These are phyloP conservation scores for Gallinago undulata DNA, from an alignment of 2,113 vertebrate genomes.

Conservation along the genomic window DNA sequence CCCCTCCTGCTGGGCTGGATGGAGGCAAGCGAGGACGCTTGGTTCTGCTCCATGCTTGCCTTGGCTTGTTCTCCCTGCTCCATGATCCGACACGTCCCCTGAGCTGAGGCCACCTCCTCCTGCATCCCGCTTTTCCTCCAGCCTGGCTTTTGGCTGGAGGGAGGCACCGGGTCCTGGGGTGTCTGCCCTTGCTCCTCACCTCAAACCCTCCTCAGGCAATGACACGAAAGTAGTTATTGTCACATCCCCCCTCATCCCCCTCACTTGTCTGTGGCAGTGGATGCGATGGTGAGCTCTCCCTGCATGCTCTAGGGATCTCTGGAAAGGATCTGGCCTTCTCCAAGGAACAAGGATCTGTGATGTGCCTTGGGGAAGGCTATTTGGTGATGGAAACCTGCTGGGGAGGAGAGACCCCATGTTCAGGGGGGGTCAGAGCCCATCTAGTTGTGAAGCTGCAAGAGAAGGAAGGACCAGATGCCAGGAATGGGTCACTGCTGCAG, in stretches of 20 bases:
- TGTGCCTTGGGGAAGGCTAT: background rate
- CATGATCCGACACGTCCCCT: background rate
- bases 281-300: background rate
- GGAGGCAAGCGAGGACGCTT: background rate
- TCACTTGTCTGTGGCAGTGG: background rate
- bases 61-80: background rate
- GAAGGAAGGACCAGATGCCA: background rate
- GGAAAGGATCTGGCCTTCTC: background rate
- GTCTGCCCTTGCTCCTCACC: background rate
- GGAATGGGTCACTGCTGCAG: background rate
- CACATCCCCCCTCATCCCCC: background rate
- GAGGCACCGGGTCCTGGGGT: background rate
- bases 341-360: background rate
- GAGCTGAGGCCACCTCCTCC: background rate
- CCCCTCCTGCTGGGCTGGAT: background rate
- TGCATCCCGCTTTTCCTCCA: background rate
- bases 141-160: background rate
- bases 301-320: fast-evolving
- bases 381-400: background rate
- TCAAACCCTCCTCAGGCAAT: fast-evolving
- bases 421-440: background rate
- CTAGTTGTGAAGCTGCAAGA: background rate
- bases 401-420: too few species aligned
- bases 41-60: background rate
- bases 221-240: fast-evolving